A percentile compares a stretch with the other conserved stretches of the same genome.
These are phyloP conservation scores for Streptopelia turtur DNA, from an alignment of 2,797 vertebrate species.

Conservation along the genomic window DNA sequence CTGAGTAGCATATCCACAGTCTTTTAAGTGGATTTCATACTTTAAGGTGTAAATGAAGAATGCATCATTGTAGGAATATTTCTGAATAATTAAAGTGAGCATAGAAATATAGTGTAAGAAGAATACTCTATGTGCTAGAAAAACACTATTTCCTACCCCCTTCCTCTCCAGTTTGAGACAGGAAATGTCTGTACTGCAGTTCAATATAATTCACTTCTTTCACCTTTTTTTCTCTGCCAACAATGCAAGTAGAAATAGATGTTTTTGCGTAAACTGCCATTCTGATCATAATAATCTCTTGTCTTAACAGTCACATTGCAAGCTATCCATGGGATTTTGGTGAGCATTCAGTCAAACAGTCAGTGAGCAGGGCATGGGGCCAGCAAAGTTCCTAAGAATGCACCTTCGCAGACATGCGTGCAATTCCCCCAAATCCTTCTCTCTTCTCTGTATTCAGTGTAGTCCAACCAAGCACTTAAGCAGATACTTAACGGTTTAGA, in stretches of 20 bases:
- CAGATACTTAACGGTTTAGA: slow-evolving; percentile 52
- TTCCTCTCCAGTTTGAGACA: neutral
- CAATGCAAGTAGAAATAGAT: neutral
- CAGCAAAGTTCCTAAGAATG: neutral
- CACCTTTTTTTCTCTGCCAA: neutral
- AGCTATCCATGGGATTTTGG: neutral
- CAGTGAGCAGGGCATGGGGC: neutral
- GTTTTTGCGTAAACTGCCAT: neutral
- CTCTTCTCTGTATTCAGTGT: slow-evolving; percentile 8
- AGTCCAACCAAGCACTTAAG: slow-evolving; percentile 41
- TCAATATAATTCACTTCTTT: neutral
- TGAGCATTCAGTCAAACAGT: neutral
- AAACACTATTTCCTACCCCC: neutral
- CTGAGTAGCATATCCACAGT: neutral
- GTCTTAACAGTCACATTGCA: neutral
- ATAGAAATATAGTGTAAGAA: neutral
- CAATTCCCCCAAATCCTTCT: neutral
- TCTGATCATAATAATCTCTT: neutral
- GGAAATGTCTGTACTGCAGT: neutral
- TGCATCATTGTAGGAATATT: neutral
- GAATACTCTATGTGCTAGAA: neutral
- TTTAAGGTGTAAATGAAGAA: neutral
- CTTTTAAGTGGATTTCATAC: neutral
- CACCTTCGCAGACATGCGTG: neutral
- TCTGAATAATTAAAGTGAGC: neutral